A percentile compares a stretch with the other conserved stretches of the same genome.
Evolutionary conservation across 2,797 vertebrate genomes (phyloP).

Genomic region (Acipenser transmontanus): DNA sequence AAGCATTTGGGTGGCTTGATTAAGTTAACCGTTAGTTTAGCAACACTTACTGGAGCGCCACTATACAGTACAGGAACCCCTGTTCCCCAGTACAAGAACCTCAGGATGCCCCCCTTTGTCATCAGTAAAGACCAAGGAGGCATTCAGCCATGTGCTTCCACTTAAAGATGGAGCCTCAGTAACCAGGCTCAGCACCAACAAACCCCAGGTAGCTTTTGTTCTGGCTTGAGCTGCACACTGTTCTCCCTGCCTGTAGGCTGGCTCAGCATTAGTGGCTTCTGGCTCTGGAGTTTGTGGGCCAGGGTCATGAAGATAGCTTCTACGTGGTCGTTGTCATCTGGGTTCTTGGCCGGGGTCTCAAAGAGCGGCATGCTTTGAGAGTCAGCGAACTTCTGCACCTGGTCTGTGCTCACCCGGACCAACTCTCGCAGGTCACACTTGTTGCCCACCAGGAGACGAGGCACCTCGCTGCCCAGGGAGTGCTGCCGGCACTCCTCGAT

Average conservation of each 20-base stretch:
- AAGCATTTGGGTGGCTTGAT: too few relatives aligned
- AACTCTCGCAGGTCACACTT: slow-evolving; percentile 81
- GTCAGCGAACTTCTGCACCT: slow-evolving; percentile 79
- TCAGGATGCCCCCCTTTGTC: too few relatives aligned
- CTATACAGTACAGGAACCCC: too few relatives aligned
- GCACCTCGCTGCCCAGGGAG: slow-evolving; percentile 70
- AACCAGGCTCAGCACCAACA: slow-evolving; percentile 58
- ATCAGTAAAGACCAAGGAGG: too few relatives aligned
- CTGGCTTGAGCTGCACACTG: slow-evolving; percentile 52
- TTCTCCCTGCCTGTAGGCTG: slow-evolving; percentile 56
- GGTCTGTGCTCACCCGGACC: slow-evolving; percentile 70
- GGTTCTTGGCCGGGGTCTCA: slow-evolving; percentile 87
- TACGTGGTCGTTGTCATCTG: slow-evolving; percentile 74
- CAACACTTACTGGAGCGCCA: too few relatives aligned
- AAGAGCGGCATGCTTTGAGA: slow-evolving; percentile 83
- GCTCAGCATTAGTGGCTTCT: slow-evolving; percentile 63
- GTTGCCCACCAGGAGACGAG: slow-evolving; percentile 88
- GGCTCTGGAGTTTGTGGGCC: slow-evolving; percentile 76
- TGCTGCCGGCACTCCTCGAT: slow-evolving; percentile 89
- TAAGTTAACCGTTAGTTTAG: too few relatives aligned
- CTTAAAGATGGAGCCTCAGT: background rate
- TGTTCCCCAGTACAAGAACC: too few relatives aligned
- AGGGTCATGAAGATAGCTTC: slow-evolving; percentile 83
- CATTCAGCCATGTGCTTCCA: too few relatives aligned
- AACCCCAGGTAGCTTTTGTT: slow-evolving; percentile 43